Conservation (phyloP, 2,888 invertebrate species). For the Torymus texanus region DNA sequence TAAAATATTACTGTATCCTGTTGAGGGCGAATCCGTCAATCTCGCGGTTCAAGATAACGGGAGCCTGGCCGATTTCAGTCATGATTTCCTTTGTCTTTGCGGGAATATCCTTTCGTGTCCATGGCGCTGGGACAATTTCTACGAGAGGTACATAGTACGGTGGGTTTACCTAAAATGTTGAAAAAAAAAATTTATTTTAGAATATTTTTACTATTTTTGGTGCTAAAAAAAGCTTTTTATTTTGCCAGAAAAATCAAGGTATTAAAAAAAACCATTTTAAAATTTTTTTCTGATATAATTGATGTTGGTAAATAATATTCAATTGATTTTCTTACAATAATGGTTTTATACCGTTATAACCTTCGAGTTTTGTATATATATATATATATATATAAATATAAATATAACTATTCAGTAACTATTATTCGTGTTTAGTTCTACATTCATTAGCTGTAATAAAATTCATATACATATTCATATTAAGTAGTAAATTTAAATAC, state of each 20-base stretch:
- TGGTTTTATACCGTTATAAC: neutral
- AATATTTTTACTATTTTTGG: no score
- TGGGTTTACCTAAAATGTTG: conserved; percentile 84
- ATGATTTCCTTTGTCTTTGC: conserved; percentile 85
- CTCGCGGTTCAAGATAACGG: conserved; percentile 90
- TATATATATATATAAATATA: no score
- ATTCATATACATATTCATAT: no score
- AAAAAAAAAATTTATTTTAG: conserved; percentile 4
- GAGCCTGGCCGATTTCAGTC: conserved; percentile 93
- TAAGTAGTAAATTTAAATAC: no score
- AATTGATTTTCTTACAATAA: neutral
- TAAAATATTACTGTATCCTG: conserved; percentile 85
- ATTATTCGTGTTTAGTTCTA: no score
- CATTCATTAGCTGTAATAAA: no score
- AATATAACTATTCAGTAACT: no score
- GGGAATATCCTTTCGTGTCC: conserved; percentile 89
- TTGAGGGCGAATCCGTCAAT: conserved; percentile 95
- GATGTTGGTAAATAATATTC: no score
- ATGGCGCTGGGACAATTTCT: conserved; percentile 95
- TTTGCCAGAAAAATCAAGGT: no score
- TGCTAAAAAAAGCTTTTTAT: no score
- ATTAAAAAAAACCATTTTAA: no score
- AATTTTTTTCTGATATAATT: no score
- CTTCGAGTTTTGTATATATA: neutral
- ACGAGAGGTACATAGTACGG: conserved; percentile 97